Evolutionary conservation across 2,113 vertebrate genomes (phyloP), one percentile per base, ranked within the genome.

Genomic region (Pithys albifrons): DNA sequence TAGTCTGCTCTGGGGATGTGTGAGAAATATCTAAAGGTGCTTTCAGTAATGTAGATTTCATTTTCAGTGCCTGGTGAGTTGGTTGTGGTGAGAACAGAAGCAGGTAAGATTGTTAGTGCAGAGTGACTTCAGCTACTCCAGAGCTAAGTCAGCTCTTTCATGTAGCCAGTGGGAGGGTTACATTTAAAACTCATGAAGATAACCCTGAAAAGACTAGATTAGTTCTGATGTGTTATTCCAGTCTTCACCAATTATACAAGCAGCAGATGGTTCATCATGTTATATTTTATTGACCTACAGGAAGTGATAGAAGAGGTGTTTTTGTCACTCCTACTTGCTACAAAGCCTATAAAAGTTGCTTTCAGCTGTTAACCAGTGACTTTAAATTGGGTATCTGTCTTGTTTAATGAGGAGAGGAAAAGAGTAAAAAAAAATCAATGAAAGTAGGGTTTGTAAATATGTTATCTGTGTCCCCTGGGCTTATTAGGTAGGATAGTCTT

Each of bases 251-350:
- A 31, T 91, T 96, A 90, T 10, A 93, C 82, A 76, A 96, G 83
- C 85, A 88, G 85, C 93, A 94, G 88, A 96, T 96, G 95, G 95
- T 78, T 96, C 95, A 77, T 88, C 62, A 8, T 80, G 92, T 96
- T 88, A 83, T 74, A 80, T 96, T 95, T 96, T 96, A 86, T 80
- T 96, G 93, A 97, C 92, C 85, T 94, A 81, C 28, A 93, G 82
- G 61, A 96, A 92, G 85, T 84, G 75, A 90, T 85, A 65, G 76
- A 94, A 95, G 79, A 94, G 85, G 92, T 94, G 83, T 88, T 95
- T 95, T 93, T 96, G 88, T 96, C 95, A 91, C 90, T 94, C 86
- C 85, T 84, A 92, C 85, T 92, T 94, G 88, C 79, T 87, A 81
- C 73, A 89, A 85, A 97, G 81, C 85, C 57, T 84, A 64, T 58